phyloP scores from a whole-genome alignment of 2,888 invertebrate genomes.

The Synergus itoensis region DNA sequence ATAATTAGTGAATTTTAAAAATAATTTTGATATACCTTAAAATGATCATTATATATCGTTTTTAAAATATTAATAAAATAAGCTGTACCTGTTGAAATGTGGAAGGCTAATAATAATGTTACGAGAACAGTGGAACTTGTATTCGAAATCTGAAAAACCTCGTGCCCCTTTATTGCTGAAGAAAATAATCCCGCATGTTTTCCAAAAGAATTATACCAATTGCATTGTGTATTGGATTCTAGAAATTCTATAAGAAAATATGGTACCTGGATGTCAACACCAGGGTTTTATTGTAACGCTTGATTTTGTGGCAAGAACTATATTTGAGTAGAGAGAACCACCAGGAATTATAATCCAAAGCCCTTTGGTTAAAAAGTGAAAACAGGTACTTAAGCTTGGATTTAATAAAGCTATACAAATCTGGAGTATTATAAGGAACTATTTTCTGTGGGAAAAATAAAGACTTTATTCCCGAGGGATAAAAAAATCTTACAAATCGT shows the following conservation, averaged over 20 bases:
- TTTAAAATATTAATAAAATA: no score
- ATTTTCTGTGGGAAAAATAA: slow-evolving; percentile 5
- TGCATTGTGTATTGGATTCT: slow-evolving; percentile 17
- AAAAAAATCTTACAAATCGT: slow-evolving; percentile 10
- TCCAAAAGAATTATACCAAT: slow-evolving; percentile 30
- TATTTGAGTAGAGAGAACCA: slow-evolving; percentile 25
- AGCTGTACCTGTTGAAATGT: not conserved
- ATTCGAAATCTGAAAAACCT: not conserved
- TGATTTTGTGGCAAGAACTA: slow-evolving; percentile 34
- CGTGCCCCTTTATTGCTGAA: not conserved
- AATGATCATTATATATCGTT: no score
- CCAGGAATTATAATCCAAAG: slow-evolving; percentile 32
- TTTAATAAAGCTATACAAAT: slow-evolving; percentile 31
- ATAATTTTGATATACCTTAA: no score
- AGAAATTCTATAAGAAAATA: slow-evolving; percentile 22
- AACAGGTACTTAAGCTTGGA: slow-evolving; percentile 37
- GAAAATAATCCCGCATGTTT: slow-evolving; percentile 41
- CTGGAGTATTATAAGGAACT: slow-evolving; percentile 9
- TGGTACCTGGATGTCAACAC: slow-evolving; percentile 38
- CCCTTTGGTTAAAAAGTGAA: slow-evolving; percentile 24
- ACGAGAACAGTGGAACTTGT: slow-evolving; percentile 22
- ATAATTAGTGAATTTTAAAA: no score
- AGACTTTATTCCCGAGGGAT: slow-evolving; percentile 13
- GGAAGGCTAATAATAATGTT: not conserved
- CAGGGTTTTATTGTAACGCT: slow-evolving; percentile 34